Conservation (phyloP, 2,797 vertebrate species). For the Melopsittacus undulatus region DNA sequence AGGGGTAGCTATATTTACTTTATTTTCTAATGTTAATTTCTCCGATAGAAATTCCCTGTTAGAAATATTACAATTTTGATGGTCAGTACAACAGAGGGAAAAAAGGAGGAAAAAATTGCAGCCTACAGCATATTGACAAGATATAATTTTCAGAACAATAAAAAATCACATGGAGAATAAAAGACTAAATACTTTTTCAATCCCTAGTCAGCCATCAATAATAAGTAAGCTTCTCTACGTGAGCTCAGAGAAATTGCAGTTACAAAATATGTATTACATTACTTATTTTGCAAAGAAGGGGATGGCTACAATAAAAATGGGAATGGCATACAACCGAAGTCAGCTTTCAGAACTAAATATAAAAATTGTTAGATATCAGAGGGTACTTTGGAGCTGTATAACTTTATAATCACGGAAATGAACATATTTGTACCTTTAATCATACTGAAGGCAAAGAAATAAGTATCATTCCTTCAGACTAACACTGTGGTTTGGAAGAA, state of each 20-base stretch:
- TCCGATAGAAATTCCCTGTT: not conserved
- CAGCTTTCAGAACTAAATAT: not conserved
- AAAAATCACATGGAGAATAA: not conserved
- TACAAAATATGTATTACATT: not conserved
- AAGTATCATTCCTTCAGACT: not conserved
- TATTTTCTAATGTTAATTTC: not conserved
- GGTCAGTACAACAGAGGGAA: not conserved
- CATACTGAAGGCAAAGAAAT: not conserved
- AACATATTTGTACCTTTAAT: not conserved
- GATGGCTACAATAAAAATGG: not conserved
- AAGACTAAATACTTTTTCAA: not conserved
- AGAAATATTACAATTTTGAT: not conserved
- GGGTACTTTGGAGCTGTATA: not conserved
- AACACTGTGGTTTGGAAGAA: not conserved
- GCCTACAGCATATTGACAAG: not conserved
- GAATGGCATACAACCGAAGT: not conserved
- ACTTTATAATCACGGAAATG: not conserved
- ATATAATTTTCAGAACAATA: not conserved
- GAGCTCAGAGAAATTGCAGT: not conserved
- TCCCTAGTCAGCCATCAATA: not conserved
- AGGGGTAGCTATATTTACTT: not conserved
- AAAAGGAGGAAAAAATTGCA: not conserved
- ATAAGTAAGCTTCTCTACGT: not conserved
- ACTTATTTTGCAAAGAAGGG: not conserved
- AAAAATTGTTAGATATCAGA: not conserved